Base-by-base conservation (phyloP, 2,113 vertebrate genomes). In the Mungos mungo region DNA sequence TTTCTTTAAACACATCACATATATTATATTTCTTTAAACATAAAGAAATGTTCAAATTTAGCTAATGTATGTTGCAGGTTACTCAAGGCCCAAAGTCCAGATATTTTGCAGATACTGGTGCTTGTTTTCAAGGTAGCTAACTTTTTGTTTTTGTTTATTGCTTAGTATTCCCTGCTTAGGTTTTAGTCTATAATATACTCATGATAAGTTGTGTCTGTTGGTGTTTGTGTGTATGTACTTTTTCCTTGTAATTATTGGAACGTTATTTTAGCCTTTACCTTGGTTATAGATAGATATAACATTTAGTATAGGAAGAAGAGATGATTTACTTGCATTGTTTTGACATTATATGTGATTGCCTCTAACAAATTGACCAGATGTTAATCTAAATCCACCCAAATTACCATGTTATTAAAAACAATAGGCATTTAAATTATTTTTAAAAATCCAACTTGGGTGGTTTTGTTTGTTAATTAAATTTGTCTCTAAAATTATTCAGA, bases 401-500 rank as follows among this genome's bases (percentile, higher is more conserved):
- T 91, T 77, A 79, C 16, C 27, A 47, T 76, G 7, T 68, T 29
- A 85, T 54, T 79, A 41, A 77, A 88, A 95, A 79, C 9, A 93
- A 93, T 33, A 45, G 8, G 2, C 15, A 31, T 69, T 71, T 11
- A 63, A 93, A 50, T 52, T 52, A 68, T 45, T n/a, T 31, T 95
- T 90, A 23, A 35, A 66, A 89, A 29, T 90, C 25, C 9, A 85
- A 77, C 27, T 77, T 89, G 68, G 10, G 80, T 82, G 29, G 68
- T 57, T 92, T 85, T 63, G 18, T 76, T 77, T 89, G 93, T 94
- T 81, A 77, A 41, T 85, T 57, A 87, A 89, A 72, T 41, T 41
- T 97, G 33, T 82, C 29, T 90, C 57, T 47, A 68, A 66, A 94
- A 85, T 96, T 69, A 93, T 69, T 86, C 10, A 50, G 2, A 90